phyloP scores from a whole-genome alignment of 2,113 vertebrate genomes.

The Hemicordylus capensis region DNA sequence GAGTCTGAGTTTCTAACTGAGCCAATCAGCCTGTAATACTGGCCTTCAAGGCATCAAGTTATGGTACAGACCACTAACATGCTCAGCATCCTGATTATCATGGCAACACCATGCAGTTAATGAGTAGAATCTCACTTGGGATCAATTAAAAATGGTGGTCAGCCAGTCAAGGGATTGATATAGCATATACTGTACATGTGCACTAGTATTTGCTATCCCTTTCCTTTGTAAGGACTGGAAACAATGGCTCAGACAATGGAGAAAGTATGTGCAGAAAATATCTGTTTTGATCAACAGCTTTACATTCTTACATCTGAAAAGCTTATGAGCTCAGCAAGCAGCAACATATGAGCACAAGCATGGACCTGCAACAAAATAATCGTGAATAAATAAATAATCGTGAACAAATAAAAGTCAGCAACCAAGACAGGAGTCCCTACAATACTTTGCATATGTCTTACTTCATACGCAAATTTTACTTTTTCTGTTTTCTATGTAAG shows the following conservation, averaged over 20 bases:
- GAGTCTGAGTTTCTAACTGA: conserved; percentile 67
- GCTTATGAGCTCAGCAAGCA: neutral
- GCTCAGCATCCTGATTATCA: conserved; percentile 26
- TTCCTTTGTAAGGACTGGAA: neutral
- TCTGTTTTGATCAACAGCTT: neutral
- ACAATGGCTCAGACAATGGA: neutral
- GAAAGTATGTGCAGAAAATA: neutral
- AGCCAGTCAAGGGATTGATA: neutral
- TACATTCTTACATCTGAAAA: neutral
- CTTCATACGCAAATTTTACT: too few relatives aligned
- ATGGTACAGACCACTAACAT: conserved; percentile 44
- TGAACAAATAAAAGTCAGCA: too few relatives aligned
- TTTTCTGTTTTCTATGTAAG: too few relatives aligned
- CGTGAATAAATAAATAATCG: neutral
- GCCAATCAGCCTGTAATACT: conserved; percentile 68
- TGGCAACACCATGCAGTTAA: conserved; percentile 3
- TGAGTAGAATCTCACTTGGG: neutral
- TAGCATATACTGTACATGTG: neutral
- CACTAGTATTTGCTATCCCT: neutral
- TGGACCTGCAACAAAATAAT: too few relatives aligned
- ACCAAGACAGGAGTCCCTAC: too few relatives aligned
- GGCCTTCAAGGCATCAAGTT: conserved; percentile 50
- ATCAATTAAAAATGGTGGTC: neutral
- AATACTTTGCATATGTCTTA: too few relatives aligned
- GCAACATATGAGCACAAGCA: neutral